Conservation (phyloP, 2,888 invertebrate species). For the Adela reaumurella region DNA sequence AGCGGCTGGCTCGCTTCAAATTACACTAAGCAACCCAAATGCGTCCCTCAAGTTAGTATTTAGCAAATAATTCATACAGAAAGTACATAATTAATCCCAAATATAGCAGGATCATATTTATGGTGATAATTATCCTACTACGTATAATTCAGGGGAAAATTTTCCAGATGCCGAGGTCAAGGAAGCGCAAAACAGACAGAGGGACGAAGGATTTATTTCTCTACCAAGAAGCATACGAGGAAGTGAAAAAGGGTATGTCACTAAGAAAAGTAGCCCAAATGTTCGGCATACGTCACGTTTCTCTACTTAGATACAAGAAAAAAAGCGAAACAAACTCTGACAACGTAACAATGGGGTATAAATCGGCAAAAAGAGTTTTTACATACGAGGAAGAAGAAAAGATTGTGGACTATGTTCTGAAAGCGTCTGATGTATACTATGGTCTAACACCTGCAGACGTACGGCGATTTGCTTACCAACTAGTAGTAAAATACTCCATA, state of each 20-base stretch:
- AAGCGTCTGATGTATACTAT: slow-evolving; percentile 6
- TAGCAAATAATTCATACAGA: too few relatives aligned
- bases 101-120: too few relatives aligned
- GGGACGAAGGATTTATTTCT: neutral
- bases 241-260: neutral
- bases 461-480: slow-evolving; percentile 7
- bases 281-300: neutral
- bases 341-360: slow-evolving; percentile 1
- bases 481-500: slow-evolving; percentile 1
- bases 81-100: too few relatives aligned
- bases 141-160: too few relatives aligned
- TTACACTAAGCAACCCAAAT: too few relatives aligned
- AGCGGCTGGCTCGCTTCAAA: too few relatives aligned
- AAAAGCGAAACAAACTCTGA: neutral
- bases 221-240: neutral
- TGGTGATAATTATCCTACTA: too few relatives aligned
- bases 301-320: neutral
- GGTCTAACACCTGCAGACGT: slow-evolving; percentile 9
- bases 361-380: slow-evolving; percentile 4
- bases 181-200: neutral
- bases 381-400: slow-evolving; percentile 3
- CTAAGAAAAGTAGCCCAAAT: neutral
- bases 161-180: neutral
- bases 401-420: slow-evolving; percentile 7
- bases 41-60: too few relatives aligned